These are phyloP conservation scores for Nephrotoma guestfalica DNA, from an alignment of 2,888 invertebrate genomes.

Conservation along the genomic window DNA sequence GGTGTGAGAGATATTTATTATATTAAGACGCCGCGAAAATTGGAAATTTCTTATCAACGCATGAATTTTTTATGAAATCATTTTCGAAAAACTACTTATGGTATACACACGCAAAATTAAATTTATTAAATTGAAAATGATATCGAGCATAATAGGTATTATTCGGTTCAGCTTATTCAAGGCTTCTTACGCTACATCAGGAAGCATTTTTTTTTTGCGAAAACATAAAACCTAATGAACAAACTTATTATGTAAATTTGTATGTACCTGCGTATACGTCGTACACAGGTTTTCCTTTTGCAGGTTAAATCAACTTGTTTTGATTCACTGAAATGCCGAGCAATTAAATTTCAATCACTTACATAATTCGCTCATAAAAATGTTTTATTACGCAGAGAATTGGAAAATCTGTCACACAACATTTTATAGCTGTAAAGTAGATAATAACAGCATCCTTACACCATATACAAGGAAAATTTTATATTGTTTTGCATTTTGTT, in stretches of 20 bases:
- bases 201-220: background rate
- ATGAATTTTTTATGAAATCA: background rate
- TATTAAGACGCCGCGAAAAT: background rate
- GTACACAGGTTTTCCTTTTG: background rate
- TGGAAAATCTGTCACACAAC: background rate
- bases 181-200: background rate
- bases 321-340: background rate
- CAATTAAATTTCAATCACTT: background rate
- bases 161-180: background rate
- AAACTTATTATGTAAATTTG: background rate
- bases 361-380: background rate
- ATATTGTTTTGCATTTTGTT: background rate
- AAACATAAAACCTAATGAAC: background rate
- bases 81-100: background rate
- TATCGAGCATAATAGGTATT: background rate
- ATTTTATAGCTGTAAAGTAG: background rate
- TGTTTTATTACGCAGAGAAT: background rate
- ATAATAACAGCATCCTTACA: background rate
- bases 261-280: background rate
- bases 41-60: background rate
- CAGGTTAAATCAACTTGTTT: background rate
- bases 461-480: background rate
- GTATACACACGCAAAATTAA: background rate
- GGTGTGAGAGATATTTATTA: background rate
- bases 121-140: background rate